Evolutionary conservation across 2,797 vertebrate genomes (phyloP).

Genomic region (Hippoglossus hippoglossus): DNA sequence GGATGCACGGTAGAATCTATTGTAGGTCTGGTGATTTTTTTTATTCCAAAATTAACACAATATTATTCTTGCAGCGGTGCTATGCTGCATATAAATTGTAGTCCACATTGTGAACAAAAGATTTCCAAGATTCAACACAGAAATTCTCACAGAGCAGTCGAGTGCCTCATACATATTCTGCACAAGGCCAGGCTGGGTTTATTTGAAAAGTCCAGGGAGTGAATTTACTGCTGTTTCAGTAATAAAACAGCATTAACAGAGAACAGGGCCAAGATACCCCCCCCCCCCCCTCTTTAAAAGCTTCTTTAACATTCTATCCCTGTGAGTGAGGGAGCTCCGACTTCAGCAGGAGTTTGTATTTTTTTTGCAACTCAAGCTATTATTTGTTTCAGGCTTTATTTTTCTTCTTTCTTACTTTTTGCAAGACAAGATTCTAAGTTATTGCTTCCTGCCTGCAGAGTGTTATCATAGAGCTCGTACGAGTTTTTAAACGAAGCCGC

Average conservation of each 20-base stretch:
- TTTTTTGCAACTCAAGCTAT: conserved; percentile 73
- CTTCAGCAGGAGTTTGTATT: conserved; percentile 69
- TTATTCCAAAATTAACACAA: background rate
- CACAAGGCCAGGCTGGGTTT: conserved; percentile 55
- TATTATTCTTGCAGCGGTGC: background rate
- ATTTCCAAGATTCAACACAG: conserved; percentile 13
- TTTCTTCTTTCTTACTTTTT: conserved; percentile 45
- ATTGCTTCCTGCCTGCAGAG: conserved; percentile 74
- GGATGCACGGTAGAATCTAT: background rate
- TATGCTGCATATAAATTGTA: background rate
- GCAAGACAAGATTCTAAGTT: conserved; percentile 74
- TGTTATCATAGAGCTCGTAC: conserved; percentile 28
- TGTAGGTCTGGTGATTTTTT: background rate
- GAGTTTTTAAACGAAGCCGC: conserved; percentile 45
- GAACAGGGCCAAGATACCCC: conserved; percentile 65
- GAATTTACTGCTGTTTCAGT: conserved; percentile 72
- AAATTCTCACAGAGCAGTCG: conserved; percentile 18
- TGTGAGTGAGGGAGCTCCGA: conserved; percentile 41
- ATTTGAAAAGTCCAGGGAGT: conserved; percentile 66
- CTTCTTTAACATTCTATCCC: conserved; percentile 60
- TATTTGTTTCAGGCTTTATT: conserved; percentile 63
- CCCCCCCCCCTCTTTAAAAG: conserved; percentile 27
- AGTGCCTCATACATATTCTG: conserved; percentile 52
- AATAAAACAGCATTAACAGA: conserved; percentile 66
- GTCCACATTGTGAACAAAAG: background rate